Evolutionary conservation across 2,888 invertebrate species (phyloP), one percentile per base, ranked within the genome.

Genomic region (Gisinianus flammeolus): DNA sequence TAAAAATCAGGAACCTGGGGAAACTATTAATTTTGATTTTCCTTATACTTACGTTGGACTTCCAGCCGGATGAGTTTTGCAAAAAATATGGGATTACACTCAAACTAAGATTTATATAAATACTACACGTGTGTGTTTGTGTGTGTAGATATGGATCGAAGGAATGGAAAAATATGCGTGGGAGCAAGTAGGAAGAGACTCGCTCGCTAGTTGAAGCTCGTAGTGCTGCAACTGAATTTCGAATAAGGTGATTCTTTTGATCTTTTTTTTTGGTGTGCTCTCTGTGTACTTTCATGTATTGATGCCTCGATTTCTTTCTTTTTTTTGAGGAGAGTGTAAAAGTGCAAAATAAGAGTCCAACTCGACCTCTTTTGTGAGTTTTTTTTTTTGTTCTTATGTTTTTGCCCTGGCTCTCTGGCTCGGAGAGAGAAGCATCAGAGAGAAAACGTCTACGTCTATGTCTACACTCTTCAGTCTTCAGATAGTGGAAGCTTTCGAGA

Each of bases 211-310:
- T 24, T 12, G 8, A 52, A 70, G 54, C 16, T 54, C 26, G 44
- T 16, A 24, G 26, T 70, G 33, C 70, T 52, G 22, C 2, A 3
- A n/a, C 62, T 72, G 62, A 73, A 73, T 73, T 35, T 62, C 33
- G 35, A 74, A 73, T 73, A 62, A 33, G 72, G 67, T 71, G 71
- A 77, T 77, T 72, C 77, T 72, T 77, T 77, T 77, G 77, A 77
- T 72, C 77, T 77, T 72, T 58, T 72, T 72, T 64, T 70, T 62
- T 12, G 16, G 44, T 16, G 16, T 16, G 19, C 16, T 54, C 54
- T n/a, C 16, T 54, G 8, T 44, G 31, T 72, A 58, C 72, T 72
- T 73, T 74, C 78, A 68, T 73, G 66, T 68, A 69, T 68, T 73
- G 72, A 68, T 72, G 73, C 64, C 26, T 31, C 56, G 58, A 62